phyloP scores from a whole-genome alignment of 2,888 invertebrate genomes.

The Drosophila pseudotalamancana region DNA sequence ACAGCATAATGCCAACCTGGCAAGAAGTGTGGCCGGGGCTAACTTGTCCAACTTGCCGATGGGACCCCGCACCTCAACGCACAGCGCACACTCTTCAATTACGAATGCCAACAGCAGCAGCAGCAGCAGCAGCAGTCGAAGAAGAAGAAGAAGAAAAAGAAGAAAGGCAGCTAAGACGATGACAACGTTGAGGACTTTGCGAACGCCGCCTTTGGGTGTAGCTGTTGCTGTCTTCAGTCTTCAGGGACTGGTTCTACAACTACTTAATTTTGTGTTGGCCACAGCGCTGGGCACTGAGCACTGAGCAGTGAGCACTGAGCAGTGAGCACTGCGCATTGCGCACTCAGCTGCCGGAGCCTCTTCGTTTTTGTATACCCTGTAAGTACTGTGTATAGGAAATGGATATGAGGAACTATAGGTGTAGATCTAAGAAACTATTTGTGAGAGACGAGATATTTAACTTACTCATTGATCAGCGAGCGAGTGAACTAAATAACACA shows the following conservation, averaged over 20 bases:
- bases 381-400: background rate
- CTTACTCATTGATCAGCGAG: too few species aligned
- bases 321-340: constrained; percentile 20
- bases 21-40: constrained; percentile 53
- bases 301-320: constrained; percentile 23
- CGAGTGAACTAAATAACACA: too few species aligned
- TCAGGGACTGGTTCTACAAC: constrained; percentile 72
- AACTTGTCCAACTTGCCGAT: constrained; percentile 52
- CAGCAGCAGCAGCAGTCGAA: too few species aligned
- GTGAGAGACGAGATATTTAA: too few species aligned
- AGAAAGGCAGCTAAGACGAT: constrained; percentile 37
- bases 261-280: constrained; percentile 69
- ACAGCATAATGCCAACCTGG: constrained; percentile 65
- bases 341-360: constrained; percentile 33
- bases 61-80: constrained; percentile 45
- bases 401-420: too few species aligned
- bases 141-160: too few species aligned
- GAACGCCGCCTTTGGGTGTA: constrained; percentile 40
- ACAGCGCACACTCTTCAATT: constrained; percentile 72
- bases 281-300: constrained; percentile 7
- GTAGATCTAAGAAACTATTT: background rate
- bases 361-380: constrained; percentile 33
- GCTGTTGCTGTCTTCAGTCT: constrained; percentile 59
- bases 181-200: constrained; percentile 25
- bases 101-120: constrained; percentile 45